Percentiles rank a stretch among this genome's conserved stretches.
These are phyloP conservation scores for Drosophila santomea DNA, from an alignment of 1,140 invertebrate genomes.

Conservation along the genomic window DNA sequence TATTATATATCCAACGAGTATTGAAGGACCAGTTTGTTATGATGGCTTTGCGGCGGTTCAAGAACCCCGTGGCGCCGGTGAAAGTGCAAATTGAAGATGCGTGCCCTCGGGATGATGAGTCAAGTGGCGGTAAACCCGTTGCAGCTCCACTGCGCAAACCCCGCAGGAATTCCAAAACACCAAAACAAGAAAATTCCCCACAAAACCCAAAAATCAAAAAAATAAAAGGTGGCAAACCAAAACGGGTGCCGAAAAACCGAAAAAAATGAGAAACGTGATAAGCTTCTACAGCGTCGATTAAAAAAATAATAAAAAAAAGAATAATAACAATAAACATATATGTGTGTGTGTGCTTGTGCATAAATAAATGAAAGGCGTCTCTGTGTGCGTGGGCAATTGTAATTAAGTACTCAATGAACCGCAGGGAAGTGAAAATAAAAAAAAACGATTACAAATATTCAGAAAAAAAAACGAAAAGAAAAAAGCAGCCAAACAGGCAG, in stretches of 20 bases:
- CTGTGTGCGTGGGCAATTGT: slow-evolving; percentile 45
- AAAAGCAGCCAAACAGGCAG: slow-evolving; percentile 76
- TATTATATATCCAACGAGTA: slow-evolving; percentile 4
- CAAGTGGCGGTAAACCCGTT: slow-evolving; percentile 6
- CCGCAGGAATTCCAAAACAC: slow-evolving; percentile 52
- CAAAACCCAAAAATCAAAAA: slow-evolving; percentile 25
- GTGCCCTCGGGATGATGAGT: slow-evolving; percentile 52
- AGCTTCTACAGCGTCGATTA: slow-evolving; percentile 33
- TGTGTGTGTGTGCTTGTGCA: slow-evolving; percentile 10
- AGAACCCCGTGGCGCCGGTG: slow-evolving; percentile 41
- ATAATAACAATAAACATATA: slow-evolving; percentile 9
- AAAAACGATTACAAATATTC: not conserved
- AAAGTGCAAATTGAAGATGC: slow-evolving; percentile 52
- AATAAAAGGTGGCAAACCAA: not conserved
- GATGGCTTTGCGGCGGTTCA: slow-evolving; percentile 24
- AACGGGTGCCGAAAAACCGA: slow-evolving; percentile 26
- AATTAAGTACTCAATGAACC: slow-evolving; percentile 82
- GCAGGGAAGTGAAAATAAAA: slow-evolving; percentile 58
- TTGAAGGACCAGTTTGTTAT: slow-evolving; percentile 21
- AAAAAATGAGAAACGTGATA: slow-evolving; percentile 67
- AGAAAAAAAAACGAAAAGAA: not conserved
- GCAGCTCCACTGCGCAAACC: not conserved
- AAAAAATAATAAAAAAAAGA: slow-evolving; percentile 5
- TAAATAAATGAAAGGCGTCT: slow-evolving; percentile 47
- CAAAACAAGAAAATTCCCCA: slow-evolving; percentile 49